Evolutionary conservation across 2,888 invertebrate species (phyloP).

Genomic region (Mimumesa dahlbomi): DNA sequence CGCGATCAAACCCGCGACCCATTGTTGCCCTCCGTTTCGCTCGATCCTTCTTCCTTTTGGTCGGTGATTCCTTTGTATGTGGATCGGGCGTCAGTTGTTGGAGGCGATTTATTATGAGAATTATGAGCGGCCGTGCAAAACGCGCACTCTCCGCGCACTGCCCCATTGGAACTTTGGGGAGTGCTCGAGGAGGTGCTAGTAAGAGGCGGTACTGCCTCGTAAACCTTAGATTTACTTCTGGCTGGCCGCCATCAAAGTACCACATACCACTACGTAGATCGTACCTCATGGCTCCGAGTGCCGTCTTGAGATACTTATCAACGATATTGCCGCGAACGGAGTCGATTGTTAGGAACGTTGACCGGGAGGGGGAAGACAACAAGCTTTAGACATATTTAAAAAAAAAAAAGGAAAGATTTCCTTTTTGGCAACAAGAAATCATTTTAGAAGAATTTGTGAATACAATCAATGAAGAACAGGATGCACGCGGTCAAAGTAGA

Average conservation of each 20-base stretch:
- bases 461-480: too few species aligned
- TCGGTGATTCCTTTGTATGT: constrained; percentile 62
- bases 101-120: constrained; percentile 79
- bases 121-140: constrained; percentile 71
- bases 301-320: constrained; percentile 77
- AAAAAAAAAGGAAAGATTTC: too few species aligned
- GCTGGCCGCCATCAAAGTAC: constrained; percentile 79
- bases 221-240: constrained; percentile 81
- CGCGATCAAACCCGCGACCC: constrained; percentile 52
- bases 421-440: too few species aligned
- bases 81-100: constrained; percentile 65
- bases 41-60: constrained; percentile 48
- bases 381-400: neutral
- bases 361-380: too few species aligned
- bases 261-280: constrained; percentile 64
- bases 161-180: constrained; percentile 73
- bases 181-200: constrained; percentile 80
- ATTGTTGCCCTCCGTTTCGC: constrained; percentile 34
- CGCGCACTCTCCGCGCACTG: constrained; percentile 45
- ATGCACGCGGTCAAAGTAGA: too few species aligned
- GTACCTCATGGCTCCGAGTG: constrained; percentile 66
- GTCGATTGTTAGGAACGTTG: constrained; percentile 55
- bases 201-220: constrained; percentile 81
- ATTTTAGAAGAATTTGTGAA: too few species aligned
- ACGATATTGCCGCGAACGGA: constrained; percentile 70